Conservation (phyloP, 2,113 vertebrate genomes). For the Sturnus vulgaris region DNA sequence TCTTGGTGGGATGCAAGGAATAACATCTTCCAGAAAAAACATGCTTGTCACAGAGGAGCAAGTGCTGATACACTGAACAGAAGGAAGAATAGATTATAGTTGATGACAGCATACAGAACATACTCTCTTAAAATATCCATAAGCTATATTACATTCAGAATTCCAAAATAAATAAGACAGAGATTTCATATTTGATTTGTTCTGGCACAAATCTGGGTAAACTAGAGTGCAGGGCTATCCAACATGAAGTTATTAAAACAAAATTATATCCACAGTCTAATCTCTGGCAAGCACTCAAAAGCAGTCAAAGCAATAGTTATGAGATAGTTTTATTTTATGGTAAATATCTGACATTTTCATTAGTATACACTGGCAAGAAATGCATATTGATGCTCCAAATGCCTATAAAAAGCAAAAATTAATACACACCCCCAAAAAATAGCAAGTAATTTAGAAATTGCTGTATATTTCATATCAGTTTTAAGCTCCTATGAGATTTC, state of each 20-base stretch:
- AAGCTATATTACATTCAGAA: background rate
- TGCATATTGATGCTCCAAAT: background rate
- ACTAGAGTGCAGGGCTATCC: background rate
- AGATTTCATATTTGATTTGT: conserved; percentile 7
- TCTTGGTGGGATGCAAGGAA: background rate
- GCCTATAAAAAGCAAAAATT: background rate
- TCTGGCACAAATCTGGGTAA: conserved; percentile 6
- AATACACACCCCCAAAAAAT: background rate
- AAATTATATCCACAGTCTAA: conserved; percentile 16
- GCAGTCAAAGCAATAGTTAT: background rate
- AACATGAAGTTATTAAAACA: background rate
- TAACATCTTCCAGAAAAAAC: background rate
- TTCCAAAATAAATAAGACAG: conserved; percentile 15
- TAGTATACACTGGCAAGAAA: background rate
- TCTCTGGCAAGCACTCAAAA: conserved; percentile 27
- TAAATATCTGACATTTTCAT: conserved; percentile 31
- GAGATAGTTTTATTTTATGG: background rate
- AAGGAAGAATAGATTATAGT: background rate
- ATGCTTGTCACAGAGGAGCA: background rate
- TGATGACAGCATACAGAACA: background rate
- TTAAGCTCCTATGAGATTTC: background rate
- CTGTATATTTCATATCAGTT: background rate
- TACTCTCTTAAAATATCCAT: conserved; percentile 16
- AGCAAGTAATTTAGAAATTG: background rate
- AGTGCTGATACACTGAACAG: background rate